Evolutionary conservation across 1,140 invertebrate genomes (phyloP), one percentile per base, ranked within the genome.

Genomic region (Sarcophaga bullata): DNA sequence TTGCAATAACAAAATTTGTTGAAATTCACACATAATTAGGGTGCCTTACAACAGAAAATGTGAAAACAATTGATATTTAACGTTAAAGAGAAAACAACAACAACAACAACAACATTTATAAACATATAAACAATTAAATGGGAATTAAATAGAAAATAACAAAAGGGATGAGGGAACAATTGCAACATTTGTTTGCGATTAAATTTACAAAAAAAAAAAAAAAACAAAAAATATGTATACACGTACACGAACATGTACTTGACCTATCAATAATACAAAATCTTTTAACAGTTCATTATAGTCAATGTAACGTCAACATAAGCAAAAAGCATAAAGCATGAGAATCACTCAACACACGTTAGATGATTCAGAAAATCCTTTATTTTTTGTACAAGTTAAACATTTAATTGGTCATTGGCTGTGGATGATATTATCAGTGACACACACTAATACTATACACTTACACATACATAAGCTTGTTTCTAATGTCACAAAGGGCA

Each of bases 1-100:
- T 9, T 15, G 47, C 7, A 50, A 78, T 46, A 73, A 73, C 8
- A 25, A 11, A 17, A 78, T 19, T 78, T 17, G 48, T 78, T 19
- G 50, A 78, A 78, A 78, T 80, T 62, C 80, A 80, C 80, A 80
- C 80, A 80, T 80, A 80, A 80, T 80, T 80, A 80, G 80, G 52
- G 80, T 80, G 62, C 19, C 19, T 68, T 37, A 37, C 25, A 37
- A 37, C 25, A 37, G 1, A 37, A 37, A 37, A 37, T n/a, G 25
- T 37, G 25, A 25, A 7, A 17, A 68, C 15, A 15, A 15, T 25
- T 72, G 62, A 72, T 19, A 8, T 72, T 25, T 72, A 25, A 19
- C 37, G 37, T 72, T 25, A n/a, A 49, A 78, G 25, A 49, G n/a
- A 19, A 50, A 50, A 78, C 48, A 78, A 78, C 62, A 68, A 25